Evolutionary conservation across 2,113 vertebrate species (phyloP).

Genomic region (Platycercus adscitus): DNA sequence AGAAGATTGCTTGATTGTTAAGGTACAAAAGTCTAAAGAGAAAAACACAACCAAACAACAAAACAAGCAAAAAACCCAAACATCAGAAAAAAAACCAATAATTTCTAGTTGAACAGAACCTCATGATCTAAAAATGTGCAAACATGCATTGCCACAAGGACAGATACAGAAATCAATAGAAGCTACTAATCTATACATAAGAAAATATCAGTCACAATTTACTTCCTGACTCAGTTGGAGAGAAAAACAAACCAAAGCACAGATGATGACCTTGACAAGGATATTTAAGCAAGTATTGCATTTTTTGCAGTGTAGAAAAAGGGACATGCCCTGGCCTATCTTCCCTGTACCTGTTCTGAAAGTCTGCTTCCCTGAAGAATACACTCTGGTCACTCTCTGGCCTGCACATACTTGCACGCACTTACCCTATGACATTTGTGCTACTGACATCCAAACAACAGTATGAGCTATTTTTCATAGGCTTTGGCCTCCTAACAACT

Average conservation of each 20-base stretch:
- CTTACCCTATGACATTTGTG: background rate
- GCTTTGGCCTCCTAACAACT: background rate
- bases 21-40: background rate
- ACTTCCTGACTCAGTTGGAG: background rate
- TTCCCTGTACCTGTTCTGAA: background rate
- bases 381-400: rapidly evolving
- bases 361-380: background rate
- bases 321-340: background rate
- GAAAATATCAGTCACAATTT: background rate
- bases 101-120: background rate
- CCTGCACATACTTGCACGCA: background rate
- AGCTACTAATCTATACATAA: background rate
- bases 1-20: background rate
- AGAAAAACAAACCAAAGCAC: background rate
- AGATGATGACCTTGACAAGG: background rate
- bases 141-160: background rate
- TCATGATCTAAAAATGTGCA: background rate
- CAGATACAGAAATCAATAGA: background rate
- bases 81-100: background rate
- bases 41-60: rapidly evolving
- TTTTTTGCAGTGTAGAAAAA: background rate
- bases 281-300: background rate
- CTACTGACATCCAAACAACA: background rate
- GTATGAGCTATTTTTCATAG: background rate
- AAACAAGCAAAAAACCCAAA: rapidly evolving